Evolutionary conservation across 1,140 invertebrate species (phyloP).

Genomic region (Cecropterus lyciades): DNA sequence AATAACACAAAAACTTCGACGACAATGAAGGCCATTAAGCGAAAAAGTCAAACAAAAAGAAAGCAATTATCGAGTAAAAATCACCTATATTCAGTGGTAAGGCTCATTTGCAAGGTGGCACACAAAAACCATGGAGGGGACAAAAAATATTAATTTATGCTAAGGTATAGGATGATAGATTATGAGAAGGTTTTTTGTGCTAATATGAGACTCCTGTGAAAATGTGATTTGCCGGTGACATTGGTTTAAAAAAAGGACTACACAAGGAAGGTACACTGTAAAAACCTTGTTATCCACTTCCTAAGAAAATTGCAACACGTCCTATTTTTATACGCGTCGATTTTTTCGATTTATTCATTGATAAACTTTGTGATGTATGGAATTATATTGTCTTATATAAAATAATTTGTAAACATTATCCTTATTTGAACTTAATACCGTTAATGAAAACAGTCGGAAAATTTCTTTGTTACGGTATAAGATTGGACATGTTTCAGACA

Average conservation of each 20-base stretch:
- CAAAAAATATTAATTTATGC: conserved; percentile 43
- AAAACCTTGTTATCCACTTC: conserved; percentile 12
- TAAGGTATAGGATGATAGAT: conserved; percentile 43
- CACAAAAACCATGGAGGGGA: conserved; percentile 41
- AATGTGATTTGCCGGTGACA: background rate
- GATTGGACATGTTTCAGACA: no score
- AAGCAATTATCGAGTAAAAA: conserved; percentile 55
- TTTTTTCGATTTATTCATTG: background rate
- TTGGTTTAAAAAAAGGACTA: background rate
- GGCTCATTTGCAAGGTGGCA: conserved; percentile 50
- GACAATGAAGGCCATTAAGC: conserved; percentile 54
- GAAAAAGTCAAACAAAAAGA: conserved; percentile 51
- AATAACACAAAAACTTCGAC: conserved; percentile 45
- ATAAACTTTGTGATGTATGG: no score
- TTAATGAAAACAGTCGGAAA: no score
- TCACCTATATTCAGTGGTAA: conserved; percentile 48
- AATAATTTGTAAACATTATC: no score
- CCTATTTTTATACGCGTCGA: background rate
- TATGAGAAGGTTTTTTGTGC: conserved; percentile 34
- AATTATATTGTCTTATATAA: no score
- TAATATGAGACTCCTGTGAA: conserved; percentile 1
- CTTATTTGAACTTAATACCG: no score
- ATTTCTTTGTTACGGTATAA: no score
- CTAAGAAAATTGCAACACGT: conserved; percentile 1
- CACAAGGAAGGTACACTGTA: conserved; percentile 1